Evolutionary conservation across 2,113 vertebrate species (phyloP).

Genomic region (Tenrec ecaudatus): DNA sequence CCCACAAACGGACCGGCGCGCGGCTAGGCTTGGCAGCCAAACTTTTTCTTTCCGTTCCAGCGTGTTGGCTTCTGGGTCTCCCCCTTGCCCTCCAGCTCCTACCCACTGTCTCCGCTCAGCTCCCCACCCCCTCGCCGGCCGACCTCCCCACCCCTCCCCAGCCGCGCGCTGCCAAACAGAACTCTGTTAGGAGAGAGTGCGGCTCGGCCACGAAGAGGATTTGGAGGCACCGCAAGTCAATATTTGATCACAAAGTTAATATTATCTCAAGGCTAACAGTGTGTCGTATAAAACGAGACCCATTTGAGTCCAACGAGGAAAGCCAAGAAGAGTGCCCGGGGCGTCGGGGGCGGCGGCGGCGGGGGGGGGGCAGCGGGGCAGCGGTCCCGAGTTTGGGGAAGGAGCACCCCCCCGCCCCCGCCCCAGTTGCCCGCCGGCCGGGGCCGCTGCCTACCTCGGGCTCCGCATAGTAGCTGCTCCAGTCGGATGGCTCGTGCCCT

Average conservation of each 20-base stretch:
- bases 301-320: slow-evolving; percentile 87
- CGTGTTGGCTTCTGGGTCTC: slow-evolving; percentile 18
- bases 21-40: background rate
- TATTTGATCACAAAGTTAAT: slow-evolving; percentile 98
- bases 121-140: slow-evolving; percentile 72
- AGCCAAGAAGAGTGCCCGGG: slow-evolving; percentile 74
- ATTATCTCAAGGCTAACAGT: slow-evolving; percentile 97
- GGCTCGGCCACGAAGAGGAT: slow-evolving; percentile 95
- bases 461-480: slow-evolving; percentile 98
- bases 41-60: slow-evolving; percentile 73
- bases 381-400: slow-evolving; percentile 35
- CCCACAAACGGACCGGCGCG: background rate
- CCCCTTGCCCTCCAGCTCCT: slow-evolving; percentile 58
- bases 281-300: slow-evolving; percentile 95
- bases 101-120: slow-evolving; percentile 62
- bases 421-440: slow-evolving; percentile 45
- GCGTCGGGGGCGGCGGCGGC: slow-evolving; percentile 59
- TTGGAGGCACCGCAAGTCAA: slow-evolving; percentile 98
- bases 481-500: slow-evolving; percentile 99
- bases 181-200: slow-evolving; percentile 95
- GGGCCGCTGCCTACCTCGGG: slow-evolving; percentile 92
- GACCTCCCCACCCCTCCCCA: slow-evolving; percentile 78
- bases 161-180: slow-evolving; percentile 90
- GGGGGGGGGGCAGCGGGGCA: slow-evolving; percentile 22
- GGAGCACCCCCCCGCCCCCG: background rate